Percentiles rank a stretch among this genome's conserved stretches.
Evolutionary conservation across 2,113 vertebrate genomes (phyloP).

Genomic region (Candoia aspera): DNA sequence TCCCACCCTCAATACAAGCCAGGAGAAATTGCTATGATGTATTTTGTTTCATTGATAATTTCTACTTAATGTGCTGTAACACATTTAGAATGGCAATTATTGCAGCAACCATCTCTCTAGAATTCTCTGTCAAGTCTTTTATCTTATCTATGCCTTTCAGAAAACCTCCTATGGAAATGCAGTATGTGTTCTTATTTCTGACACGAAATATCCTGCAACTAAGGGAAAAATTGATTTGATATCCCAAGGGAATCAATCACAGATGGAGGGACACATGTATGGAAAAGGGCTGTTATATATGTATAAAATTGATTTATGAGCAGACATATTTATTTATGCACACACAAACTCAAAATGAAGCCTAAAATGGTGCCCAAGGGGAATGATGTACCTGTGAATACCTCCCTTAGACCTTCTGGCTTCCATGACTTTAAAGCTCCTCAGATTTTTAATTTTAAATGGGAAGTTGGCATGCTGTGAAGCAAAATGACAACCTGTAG

Average conservation of each 20-base stretch:
- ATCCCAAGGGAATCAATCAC: neutral
- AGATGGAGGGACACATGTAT: neutral
- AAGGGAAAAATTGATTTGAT: neutral
- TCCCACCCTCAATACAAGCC: neutral
- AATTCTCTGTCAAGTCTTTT: neutral
- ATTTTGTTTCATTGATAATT: neutral
- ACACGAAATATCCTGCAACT: neutral
- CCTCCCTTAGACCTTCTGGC: neutral
- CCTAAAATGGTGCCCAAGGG: neutral
- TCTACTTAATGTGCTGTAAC: neutral
- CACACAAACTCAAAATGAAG: neutral
- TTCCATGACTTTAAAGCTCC: neutral
- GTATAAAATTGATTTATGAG: too few relatives aligned
- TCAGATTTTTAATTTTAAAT: neutral
- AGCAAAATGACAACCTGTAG: neutral
- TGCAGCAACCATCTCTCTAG: neutral
- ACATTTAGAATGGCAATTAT: neutral
- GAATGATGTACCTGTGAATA: neutral
- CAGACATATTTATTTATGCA: neutral
- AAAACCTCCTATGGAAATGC: neutral
- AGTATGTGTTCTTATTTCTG: neutral
- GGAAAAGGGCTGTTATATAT: neutral
- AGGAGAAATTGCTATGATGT: neutral
- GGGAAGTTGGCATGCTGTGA: neutral
- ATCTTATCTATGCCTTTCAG: neutral